Conservation (phyloP, 2,888 invertebrate species). For the Gnatocerus cornutus region DNA sequence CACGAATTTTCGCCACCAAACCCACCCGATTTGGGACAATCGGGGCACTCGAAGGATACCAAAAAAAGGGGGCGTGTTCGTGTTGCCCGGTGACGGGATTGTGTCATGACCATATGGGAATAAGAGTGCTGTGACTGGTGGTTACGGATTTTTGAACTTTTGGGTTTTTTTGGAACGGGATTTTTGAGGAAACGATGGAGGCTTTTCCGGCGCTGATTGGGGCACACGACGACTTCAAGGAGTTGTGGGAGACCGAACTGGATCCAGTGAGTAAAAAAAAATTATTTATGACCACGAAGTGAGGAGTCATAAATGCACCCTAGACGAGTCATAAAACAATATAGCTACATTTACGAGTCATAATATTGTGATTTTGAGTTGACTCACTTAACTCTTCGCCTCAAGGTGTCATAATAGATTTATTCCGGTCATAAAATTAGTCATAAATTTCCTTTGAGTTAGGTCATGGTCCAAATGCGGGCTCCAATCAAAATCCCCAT, state of each 20-base stretch:
- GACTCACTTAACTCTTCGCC: neutral
- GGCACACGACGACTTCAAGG: constrained; percentile 79
- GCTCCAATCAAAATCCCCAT: neutral
- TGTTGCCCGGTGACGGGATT: constrained; percentile 14
- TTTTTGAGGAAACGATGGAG: constrained; percentile 32
- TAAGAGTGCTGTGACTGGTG: constrained; percentile 30
- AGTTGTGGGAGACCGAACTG: constrained; percentile 86
- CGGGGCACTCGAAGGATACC: neutral
- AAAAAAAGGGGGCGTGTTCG: constrained; percentile 42
- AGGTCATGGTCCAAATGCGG: constrained; percentile 12
- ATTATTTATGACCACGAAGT: too few species aligned
- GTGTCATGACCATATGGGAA: constrained; percentile 45
- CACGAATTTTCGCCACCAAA: constrained; percentile 8
- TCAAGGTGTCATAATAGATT: neutral
- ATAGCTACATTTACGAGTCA: too few species aligned
- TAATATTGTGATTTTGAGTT: too few species aligned
- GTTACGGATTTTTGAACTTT: constrained; percentile 10
- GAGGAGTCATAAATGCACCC: too few species aligned
- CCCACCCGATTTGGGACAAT: neutral
- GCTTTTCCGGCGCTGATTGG: constrained; percentile 70
- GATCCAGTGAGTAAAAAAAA: constrained; percentile 80
- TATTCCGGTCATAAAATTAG: neutral
- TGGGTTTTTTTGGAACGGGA: neutral
- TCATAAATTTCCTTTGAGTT: neutral
- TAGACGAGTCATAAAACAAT: too few species aligned